A percentile compares a stretch with the other conserved stretches of the same genome.
phyloP scores from a whole-genome alignment of 2,888 invertebrate species.

The Therioaphis trifolii region DNA sequence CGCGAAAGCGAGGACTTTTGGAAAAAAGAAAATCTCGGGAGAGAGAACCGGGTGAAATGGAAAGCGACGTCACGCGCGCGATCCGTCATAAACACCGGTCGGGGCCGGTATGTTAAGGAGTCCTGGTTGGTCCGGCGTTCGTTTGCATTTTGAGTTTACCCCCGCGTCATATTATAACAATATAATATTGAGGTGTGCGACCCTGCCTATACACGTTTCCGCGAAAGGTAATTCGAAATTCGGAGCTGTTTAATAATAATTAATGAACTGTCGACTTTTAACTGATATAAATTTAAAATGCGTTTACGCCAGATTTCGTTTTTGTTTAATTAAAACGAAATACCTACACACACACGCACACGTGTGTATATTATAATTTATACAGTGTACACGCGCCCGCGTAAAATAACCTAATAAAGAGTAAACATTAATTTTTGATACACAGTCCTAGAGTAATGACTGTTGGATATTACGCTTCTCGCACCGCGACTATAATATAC shows the following conservation, averaged over 20 bases:
- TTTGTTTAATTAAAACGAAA: background rate
- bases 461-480: background rate
- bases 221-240: constrained; percentile 31
- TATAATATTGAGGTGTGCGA: background rate
- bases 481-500: background rate
- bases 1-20: too few relatives aligned
- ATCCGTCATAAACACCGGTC: too few relatives aligned
- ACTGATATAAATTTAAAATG: too few relatives aligned
- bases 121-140: constrained; percentile 55
- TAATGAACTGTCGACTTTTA: background rate
- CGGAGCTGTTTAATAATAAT: background rate
- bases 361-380: too few relatives aligned
- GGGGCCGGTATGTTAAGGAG: background rate
- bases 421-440: background rate
- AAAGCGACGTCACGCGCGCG: too few relatives aligned
- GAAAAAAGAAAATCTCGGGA: too few relatives aligned
- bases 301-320: background rate
- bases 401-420: background rate
- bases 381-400: background rate
- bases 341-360: background rate
- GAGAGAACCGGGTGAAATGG: too few relatives aligned
- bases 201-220: constrained; percentile 6
- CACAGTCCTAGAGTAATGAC: background rate
- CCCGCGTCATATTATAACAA: background rate
- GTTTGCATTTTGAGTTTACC: constrained; percentile 50